A percentile compares a stretch with the other conserved stretches of the same genome.
These are phyloP conservation scores for Callimorpha dominula DNA, from an alignment of 2,888 invertebrate species.

Conservation along the genomic window DNA sequence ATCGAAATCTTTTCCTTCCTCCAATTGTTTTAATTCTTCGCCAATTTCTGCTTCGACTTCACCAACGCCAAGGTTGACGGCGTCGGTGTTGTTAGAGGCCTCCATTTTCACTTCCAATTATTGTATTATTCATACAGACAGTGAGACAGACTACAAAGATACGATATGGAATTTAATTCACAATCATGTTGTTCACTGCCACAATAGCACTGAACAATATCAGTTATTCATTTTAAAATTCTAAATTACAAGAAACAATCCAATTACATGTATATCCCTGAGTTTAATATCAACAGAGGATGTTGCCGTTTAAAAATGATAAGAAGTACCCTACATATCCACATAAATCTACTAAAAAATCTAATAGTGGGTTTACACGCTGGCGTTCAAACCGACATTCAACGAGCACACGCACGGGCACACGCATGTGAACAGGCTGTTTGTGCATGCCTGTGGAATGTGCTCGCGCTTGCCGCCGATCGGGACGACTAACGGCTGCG, in stretches of 20 bases:
- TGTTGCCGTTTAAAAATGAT: neutral
- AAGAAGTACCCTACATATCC: neutral
- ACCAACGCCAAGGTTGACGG: conserved; percentile 89
- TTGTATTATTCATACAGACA: conserved; percentile 23
- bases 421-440: too few species aligned
- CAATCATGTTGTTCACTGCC: conserved; percentile 26
- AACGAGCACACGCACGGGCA: too few species aligned
- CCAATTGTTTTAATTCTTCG: conserved; percentile 92
- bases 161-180: conserved; percentile 21
- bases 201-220: conserved; percentile 15
- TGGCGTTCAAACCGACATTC: too few species aligned
- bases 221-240: conserved; percentile 24
- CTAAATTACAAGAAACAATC: conserved; percentile 38
- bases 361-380: too few species aligned
- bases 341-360: neutral
- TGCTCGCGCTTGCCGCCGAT: too few species aligned
- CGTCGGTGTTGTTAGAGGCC: conserved; percentile 86
- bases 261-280: neutral
- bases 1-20: conserved; percentile 92
- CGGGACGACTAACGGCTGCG: too few species aligned
- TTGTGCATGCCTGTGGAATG: too few species aligned
- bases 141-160: conserved; percentile 17
- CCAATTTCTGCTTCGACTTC: conserved; percentile 91
- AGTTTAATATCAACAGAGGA: neutral
- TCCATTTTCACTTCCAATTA: conserved; percentile 74